Base-by-base conservation (phyloP, 2,888 invertebrate genomes). In the Azorinus chamasolen region DNA sequence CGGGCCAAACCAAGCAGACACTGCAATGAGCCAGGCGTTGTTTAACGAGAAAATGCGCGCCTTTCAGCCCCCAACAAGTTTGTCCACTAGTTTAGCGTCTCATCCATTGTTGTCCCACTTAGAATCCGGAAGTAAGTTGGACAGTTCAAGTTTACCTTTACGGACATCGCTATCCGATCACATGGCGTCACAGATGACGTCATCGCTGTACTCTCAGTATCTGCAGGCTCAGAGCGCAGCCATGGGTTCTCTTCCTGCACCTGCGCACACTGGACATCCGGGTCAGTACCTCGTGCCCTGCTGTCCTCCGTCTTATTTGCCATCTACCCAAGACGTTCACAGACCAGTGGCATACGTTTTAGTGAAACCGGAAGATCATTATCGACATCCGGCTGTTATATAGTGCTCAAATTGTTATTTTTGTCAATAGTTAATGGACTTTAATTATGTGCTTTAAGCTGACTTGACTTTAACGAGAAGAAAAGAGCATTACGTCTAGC, bases 351-450 rank as follows among this genome's bases (percentile, higher is more conserved):
- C 92, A 5, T 93, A 93, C 76, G 88, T 93, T 20, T 84, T 93
- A 63, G 91, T 93, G 39, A 93, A 93, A 81, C 93, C 92, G 4
- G 93, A 93, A 70, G 93, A 93, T 53, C 91, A 91, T 80, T 91
- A 90, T 79, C 79, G 91, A 24, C 88, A 89, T 75, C 85, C 89
- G 22, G 86, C 32, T 32, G 32, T 89, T 18, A 85, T 89, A 76
- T 88, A 85, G 85, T 43, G 50, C 53, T 59, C 58, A 59, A 32
- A 32, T 32, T 32, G 10, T 6, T 4, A 32, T 32, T 32, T 32
- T 32, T 32, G 10, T 10, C 32, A 6, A 10, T 32, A 32, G 32
- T 32, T 4, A 32, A 32, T 32, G 32, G 10, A 10, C 32, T 32
- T 32, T 4, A 32, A 32, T n/a, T 32, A 32, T 32, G 32, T 32